Base-by-base conservation (phyloP, 1,140 invertebrate species). In the Philaenus spumarius region DNA sequence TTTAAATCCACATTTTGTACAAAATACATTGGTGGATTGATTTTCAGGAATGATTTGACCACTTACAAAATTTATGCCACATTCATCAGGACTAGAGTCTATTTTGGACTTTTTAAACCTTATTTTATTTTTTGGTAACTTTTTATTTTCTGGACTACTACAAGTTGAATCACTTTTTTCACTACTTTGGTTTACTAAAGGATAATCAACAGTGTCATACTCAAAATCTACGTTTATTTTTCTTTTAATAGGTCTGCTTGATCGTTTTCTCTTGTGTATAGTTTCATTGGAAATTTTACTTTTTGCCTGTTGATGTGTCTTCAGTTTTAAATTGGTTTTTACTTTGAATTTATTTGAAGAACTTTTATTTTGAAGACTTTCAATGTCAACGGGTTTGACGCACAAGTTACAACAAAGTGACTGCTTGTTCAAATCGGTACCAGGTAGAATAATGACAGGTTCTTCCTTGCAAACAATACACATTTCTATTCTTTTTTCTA, bases 1-100 rank as follows among this genome's bases (percentile, higher is more conserved):
- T 15, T 59, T 63, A 56, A 69, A 69, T 47, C 72, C 67, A 58
- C 81, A 83, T 39, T 77, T 76, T 17, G 34, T 23, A 51, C 56
- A 58, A 1, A 40, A 14, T 1, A 58, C 19, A 12, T 58, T 14
- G 15, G 12, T 26, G 2, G 5, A 23, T 2, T 30, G 19, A 14
- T 15, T 39, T 39, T 30, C 15, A 19, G 23, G 15, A 15, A 53
- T 39, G 2, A 46, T 15, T 15, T 58, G 30, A 9, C 35, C 43
- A 24, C 20, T 35, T 2, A 42, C 47, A 47, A 46, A 26, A 19
- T 30, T 26, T 35, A 40, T 45, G n/a, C 35, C 46, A 20, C n/a
- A 14, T 26, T 30, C 34, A 19, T 22, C 19, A 20, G 20, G n/a
- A 12, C 39, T 43, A 3, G 26, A 3, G 1, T 47, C 35, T 40